These are phyloP conservation scores for Syndactyla subalaris DNA, from an alignment of 2,797 vertebrate genomes.

Conservation along the genomic window DNA sequence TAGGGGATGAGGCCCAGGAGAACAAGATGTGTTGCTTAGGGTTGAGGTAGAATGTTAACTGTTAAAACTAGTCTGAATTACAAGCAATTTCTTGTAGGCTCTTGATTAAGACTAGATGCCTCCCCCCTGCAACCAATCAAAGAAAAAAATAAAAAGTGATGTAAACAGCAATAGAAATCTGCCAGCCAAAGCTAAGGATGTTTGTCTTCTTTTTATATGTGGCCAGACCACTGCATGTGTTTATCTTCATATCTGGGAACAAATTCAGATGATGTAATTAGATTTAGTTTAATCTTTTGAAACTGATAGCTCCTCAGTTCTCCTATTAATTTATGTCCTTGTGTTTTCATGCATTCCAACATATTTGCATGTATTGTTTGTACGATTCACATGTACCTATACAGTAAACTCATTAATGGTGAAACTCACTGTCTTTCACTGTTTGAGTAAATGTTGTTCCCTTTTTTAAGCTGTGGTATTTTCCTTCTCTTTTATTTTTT, in stretches of 20 bases:
- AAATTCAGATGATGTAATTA: constrained; percentile 60
- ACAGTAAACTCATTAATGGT: background rate
- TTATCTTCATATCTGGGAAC: constrained; percentile 52
- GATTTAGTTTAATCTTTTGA: constrained; percentile 49
- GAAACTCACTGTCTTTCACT: background rate
- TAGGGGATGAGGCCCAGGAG: background rate
- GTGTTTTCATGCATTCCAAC: background rate
- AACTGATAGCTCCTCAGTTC: background rate
- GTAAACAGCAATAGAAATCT: background rate
- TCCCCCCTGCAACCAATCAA: background rate
- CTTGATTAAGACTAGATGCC: background rate
- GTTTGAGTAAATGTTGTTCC: background rate
- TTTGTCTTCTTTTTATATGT: constrained; percentile 58
- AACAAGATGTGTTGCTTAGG: background rate
- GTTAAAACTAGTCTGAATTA: background rate
- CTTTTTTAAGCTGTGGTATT: background rate
- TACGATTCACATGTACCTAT: background rate
- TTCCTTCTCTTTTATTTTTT: no score
- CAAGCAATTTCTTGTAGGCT: background rate
- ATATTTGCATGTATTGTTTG: background rate
- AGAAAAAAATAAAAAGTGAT: background rate
- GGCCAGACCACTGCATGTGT: constrained; percentile 54
- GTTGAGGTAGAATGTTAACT: background rate
- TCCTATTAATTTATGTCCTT: background rate
- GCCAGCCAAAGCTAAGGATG: constrained; percentile 26